Conservation (phyloP, 1,140 invertebrate species). For the Diploscapter pachys region DNA sequence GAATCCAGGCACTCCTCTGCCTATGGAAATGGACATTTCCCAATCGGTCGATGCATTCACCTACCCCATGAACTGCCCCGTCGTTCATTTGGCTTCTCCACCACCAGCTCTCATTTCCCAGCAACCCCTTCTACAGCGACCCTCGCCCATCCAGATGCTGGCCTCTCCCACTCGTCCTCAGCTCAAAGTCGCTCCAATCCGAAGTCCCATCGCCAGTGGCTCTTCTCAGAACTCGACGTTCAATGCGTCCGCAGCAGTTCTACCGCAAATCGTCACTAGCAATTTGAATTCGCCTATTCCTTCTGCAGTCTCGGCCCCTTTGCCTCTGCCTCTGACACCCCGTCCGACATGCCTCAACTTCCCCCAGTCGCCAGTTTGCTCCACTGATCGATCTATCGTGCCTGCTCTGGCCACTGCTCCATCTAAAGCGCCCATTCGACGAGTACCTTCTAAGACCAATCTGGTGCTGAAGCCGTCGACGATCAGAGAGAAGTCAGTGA, state of each 20-base stretch:
- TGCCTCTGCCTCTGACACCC: constrained; percentile 2
- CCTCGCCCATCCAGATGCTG: neutral
- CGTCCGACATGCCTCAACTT: constrained; percentile 3
- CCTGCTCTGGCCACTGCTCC: neutral
- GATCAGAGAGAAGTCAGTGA: constrained; percentile 11
- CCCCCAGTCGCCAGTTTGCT: neutral
- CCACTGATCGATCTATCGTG: neutral
- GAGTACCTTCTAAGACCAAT: constrained; percentile 6
- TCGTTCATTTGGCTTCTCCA: neutral
- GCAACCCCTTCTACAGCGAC: neutral
- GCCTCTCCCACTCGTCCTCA: neutral
- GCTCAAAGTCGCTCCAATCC: constrained; percentile 1
- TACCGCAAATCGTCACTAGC: constrained; percentile 10
- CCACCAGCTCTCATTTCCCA: neutral
- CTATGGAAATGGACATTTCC: no score
- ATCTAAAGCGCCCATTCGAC: no score
- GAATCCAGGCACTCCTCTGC: no score
- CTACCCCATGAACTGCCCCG: no score
- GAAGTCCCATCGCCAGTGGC: neutral
- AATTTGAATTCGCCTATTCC: constrained; percentile 14
- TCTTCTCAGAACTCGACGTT: constrained; percentile 3
- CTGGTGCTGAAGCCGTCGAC: constrained; percentile 11
- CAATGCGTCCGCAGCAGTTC: constrained; percentile 11
- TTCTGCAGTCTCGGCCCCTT: neutral
- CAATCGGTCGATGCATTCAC: no score